Evolutionary conservation across 2,797 vertebrate genomes (phyloP).

Genomic region (Argya squamiceps): DNA sequence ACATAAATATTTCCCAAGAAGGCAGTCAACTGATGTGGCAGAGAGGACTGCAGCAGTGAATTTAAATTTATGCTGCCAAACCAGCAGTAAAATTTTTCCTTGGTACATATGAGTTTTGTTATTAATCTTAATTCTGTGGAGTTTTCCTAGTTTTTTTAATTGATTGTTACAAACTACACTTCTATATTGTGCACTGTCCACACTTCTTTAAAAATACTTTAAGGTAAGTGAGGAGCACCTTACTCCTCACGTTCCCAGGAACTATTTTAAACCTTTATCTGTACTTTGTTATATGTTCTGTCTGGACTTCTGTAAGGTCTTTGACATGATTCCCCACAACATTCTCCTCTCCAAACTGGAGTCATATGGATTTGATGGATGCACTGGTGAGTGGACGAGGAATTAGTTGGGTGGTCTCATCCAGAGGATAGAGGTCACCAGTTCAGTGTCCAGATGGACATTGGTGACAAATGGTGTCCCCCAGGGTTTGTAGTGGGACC

Average conservation of each 20-base stretch:
- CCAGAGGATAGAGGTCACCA: background rate
- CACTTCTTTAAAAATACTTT: background rate
- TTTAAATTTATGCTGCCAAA: background rate
- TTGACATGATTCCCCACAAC: accelerated
- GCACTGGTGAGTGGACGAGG: background rate
- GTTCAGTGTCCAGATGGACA: background rate
- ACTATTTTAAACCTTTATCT: background rate
- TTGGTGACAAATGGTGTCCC: accelerated
- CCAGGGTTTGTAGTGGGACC: background rate
- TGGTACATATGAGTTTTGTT: background rate
- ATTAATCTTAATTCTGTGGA: background rate
- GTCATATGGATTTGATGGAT: background rate
- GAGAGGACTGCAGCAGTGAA: background rate
- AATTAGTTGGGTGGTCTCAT: background rate
- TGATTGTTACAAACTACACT: background rate
- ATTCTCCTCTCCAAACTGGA: background rate
- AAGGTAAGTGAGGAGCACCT: background rate
- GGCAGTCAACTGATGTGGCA: background rate
- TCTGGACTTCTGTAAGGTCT: background rate
- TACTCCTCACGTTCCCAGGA: background rate
- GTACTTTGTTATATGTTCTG: background rate
- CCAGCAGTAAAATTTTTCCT: background rate
- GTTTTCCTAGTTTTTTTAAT: background rate
- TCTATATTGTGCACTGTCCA: background rate
- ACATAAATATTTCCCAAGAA: slow-evolving; percentile 7